Evolutionary conservation across 2,797 vertebrate genomes (phyloP).

Genomic region (Gephyroberyx darwinii): DNA sequence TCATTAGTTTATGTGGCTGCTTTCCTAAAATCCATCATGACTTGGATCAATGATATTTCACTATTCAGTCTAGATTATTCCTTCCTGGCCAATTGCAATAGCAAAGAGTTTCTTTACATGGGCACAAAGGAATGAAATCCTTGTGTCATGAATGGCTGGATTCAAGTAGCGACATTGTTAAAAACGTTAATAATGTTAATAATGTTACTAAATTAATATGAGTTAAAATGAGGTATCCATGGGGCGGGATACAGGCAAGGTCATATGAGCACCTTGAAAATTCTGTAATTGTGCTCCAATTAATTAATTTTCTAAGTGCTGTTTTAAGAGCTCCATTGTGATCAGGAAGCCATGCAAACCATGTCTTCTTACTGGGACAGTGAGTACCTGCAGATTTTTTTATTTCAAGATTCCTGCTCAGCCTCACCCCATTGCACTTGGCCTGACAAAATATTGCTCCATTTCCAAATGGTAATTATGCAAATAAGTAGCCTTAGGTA

Average conservation of each 20-base stretch:
- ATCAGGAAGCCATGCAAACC: slow-evolving; percentile 13
- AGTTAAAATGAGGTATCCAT: not conserved
- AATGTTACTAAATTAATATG: not conserved
- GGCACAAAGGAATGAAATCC: not conserved
- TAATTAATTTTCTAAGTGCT: not conserved
- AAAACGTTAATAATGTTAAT: too few species aligned
- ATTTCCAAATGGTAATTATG: slow-evolving; percentile 79
- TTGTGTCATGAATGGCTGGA: not conserved
- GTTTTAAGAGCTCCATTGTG: slow-evolving; percentile 7
- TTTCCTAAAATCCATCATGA: not conserved
- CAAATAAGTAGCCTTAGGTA: slow-evolving; percentile 80
- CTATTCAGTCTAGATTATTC: not conserved
- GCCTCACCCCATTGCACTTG: slow-evolving; percentile 55
- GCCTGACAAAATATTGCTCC: slow-evolving; percentile 53
- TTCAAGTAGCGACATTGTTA: not conserved
- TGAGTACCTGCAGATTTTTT: slow-evolving; percentile 17
- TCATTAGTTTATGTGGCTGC: not conserved
- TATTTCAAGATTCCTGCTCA: slow-evolving; percentile 35
- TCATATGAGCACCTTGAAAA: not conserved
- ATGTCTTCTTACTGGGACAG: slow-evolving; percentile 11
- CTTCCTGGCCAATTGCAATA: not conserved
- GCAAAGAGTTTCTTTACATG: not conserved
- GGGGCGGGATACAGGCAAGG: not conserved
- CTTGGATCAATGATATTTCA: not conserved
- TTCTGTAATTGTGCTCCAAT: not conserved